Conservation (phyloP, 2,113 vertebrate genomes). For the Eptesicus fuscus region DNA sequence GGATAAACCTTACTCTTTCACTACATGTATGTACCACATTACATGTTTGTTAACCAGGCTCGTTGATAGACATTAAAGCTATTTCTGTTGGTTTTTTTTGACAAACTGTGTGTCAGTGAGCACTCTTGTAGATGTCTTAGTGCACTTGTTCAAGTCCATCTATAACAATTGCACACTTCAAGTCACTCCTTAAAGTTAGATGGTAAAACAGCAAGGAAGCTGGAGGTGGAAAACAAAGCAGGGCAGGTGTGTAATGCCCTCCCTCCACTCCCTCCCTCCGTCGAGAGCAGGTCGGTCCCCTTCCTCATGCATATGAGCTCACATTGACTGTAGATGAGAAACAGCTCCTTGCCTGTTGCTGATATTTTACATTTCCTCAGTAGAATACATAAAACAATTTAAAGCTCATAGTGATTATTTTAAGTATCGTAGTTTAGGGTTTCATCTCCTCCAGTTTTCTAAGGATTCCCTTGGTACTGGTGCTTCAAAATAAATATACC, state of each 20-base stretch:
- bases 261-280: no score
- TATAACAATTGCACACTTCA: not conserved
- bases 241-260: not conserved
- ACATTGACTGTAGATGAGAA: not conserved
- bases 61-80: not conserved
- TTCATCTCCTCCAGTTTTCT: not conserved
- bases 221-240: not conserved
- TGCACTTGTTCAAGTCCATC: not conserved
- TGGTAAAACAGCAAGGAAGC: not conserved
- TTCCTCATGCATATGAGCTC: not conserved
- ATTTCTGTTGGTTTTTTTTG: not conserved
- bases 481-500: conserved; percentile 12
- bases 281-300: not conserved
- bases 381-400: not conserved
- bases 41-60: not conserved
- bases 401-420: not conserved
- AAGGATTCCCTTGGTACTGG: not conserved
- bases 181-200: not conserved
- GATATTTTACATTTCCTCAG: not conserved
- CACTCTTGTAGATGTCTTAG: not conserved
- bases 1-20: not conserved
- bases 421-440: not conserved
- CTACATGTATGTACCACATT: not conserved
- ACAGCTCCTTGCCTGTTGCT: not conserved
- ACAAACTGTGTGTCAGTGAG: not conserved